Evolutionary conservation across 2,797 vertebrate species (phyloP).

Genomic region (Prionace glauca): DNA sequence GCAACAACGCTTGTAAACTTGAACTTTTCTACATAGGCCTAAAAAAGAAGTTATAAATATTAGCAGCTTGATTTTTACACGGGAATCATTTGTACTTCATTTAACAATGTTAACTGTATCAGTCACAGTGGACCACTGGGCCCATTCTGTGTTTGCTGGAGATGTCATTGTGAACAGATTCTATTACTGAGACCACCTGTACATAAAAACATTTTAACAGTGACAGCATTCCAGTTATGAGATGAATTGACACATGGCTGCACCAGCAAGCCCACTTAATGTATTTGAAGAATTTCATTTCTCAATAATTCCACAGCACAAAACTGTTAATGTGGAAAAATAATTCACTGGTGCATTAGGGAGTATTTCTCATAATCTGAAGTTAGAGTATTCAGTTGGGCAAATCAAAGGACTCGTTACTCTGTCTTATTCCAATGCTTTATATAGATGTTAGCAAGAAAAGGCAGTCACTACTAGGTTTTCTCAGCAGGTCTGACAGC

Average conservation of each 20-base stretch:
- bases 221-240: not conserved
- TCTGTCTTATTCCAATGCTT: not conserved
- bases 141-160: not conserved
- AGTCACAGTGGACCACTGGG: not conserved
- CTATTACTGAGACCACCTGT: not conserved
- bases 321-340: not conserved
- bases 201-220: not conserved
- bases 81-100: not conserved
- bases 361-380: not conserved
- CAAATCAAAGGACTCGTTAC: not conserved
- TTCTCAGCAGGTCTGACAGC: too few relatives aligned
- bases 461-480: not conserved
- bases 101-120: not conserved
- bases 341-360: not conserved
- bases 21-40: conserved; percentile 89
- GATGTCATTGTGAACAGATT: not conserved
- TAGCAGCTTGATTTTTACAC: not conserved
- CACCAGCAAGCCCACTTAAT: not conserved
- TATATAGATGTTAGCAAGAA: not conserved
- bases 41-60: conserved; percentile 35
- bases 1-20: conserved; percentile 85
- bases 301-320: not conserved
- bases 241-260: not conserved
- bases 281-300: not conserved
- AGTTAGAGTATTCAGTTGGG: not conserved